These are phyloP conservation scores for Salmo trutta DNA, from an alignment of 2,797 vertebrate species.

Conservation along the genomic window DNA sequence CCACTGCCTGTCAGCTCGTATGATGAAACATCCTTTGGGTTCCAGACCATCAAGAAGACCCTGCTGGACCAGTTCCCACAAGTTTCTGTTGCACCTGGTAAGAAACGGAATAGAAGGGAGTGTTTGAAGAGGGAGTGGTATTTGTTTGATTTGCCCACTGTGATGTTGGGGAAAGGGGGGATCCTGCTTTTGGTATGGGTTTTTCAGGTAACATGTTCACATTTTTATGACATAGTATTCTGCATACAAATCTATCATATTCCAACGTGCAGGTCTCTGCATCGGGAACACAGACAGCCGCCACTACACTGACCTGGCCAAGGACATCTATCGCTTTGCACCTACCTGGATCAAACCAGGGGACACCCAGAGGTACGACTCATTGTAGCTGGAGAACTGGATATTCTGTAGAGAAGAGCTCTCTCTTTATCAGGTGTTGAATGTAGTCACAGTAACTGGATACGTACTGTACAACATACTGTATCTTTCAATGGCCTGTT, in stretches of 20 bases:
- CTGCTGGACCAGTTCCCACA: constrained; percentile 85
- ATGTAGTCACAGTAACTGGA: not conserved
- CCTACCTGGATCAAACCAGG: constrained; percentile 78
- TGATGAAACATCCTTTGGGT: constrained; percentile 81
- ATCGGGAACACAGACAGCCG: constrained; percentile 91
- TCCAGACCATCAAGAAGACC: constrained; percentile 87
- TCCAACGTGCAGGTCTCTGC: constrained; percentile 80
- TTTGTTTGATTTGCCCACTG: not conserved
- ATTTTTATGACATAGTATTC: not conserved
- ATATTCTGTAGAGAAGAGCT: not conserved
- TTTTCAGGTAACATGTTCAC: not conserved
- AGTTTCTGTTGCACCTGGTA: constrained; percentile 86
- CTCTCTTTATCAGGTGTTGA: not conserved
- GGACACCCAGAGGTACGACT: constrained; percentile 80
- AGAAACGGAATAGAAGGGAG: constrained; percentile 16
- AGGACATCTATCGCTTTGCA: constrained; percentile 84
- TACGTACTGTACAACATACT: not conserved
- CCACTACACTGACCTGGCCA: constrained; percentile 83
- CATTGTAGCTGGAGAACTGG: not conserved
- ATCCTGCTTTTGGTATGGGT: not conserved
- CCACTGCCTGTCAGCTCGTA: constrained; percentile 85
- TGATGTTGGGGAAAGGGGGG: not conserved
- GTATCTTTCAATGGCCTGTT: not conserved
- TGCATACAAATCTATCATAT: constrained; percentile 1
- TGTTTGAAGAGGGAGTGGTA: not conserved